Evolutionary conservation across 1,140 invertebrate genomes (phyloP).

Genomic region (Sarcophaga bullata): DNA sequence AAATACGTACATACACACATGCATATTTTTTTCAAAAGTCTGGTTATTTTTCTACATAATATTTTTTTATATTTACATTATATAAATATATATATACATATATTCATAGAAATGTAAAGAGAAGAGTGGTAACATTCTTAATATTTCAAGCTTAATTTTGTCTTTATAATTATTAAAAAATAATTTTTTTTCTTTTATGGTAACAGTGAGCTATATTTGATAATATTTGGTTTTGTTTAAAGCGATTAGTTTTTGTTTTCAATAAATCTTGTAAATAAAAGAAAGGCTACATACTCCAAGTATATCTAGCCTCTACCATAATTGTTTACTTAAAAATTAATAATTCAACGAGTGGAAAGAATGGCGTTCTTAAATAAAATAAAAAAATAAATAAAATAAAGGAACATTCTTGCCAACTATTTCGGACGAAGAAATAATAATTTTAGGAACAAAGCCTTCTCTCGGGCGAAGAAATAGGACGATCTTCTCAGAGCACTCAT

Average conservation of each 20-base stretch:
- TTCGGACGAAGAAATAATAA: no score
- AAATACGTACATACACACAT: constrained; percentile 32
- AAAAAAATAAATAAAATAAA: no score
- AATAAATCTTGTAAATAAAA: background rate
- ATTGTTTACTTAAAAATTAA: no score
- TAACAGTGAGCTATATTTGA: background rate
- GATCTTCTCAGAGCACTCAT: no score
- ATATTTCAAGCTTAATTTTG: no score
- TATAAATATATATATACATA: background rate
- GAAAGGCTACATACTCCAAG: no score
- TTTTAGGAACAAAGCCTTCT: no score
- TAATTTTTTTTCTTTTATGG: background rate
- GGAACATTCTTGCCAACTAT: no score
- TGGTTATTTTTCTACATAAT: constrained; percentile 22
- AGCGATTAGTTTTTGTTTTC: background rate
- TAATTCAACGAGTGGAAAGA: no score
- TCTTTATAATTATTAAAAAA: background rate
- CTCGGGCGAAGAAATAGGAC: no score
- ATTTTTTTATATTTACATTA: constrained; percentile 30
- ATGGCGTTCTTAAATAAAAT: background rate
- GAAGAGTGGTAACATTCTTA: background rate
- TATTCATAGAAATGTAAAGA: background rate
- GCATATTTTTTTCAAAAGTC: background rate
- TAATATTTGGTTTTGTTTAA: background rate
- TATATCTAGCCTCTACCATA: no score